phyloP scores from a whole-genome alignment of 2,888 invertebrate genomes.

The Oxytorus armatus region DNA sequence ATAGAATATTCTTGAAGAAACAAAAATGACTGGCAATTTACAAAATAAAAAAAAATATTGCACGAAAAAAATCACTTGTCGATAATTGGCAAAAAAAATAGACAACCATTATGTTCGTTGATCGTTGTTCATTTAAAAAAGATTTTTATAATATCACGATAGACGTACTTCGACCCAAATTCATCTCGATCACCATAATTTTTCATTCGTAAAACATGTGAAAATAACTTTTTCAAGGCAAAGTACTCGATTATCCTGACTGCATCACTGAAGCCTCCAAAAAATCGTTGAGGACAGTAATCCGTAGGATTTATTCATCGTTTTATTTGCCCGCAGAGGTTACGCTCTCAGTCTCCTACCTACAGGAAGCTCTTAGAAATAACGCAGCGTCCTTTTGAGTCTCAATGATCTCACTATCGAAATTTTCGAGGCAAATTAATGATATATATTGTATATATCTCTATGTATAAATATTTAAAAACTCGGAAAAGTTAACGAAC shows the following conservation, averaged over 20 bases:
- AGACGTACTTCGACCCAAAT: slow-evolving; percentile 21
- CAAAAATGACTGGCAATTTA: no score
- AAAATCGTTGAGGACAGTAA: slow-evolving; percentile 32
- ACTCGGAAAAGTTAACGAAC: slow-evolving; percentile 54
- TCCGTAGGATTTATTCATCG: slow-evolving; percentile 2
- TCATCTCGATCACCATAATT: slow-evolving; percentile 4
- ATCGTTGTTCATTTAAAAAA: slow-evolving; percentile 3
- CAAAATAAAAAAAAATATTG: slow-evolving; percentile 1
- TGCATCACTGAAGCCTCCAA: not conserved
- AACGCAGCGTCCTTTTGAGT: slow-evolving; percentile 61
- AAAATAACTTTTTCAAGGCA: slow-evolving; percentile 1
- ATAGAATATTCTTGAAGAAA: no score
- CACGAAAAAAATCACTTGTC: slow-evolving; percentile 13
- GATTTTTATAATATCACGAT: not conserved
- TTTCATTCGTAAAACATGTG: slow-evolving; percentile 1
- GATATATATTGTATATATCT: slow-evolving; percentile 49
- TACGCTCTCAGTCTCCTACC: slow-evolving; percentile 46
- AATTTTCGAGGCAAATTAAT: slow-evolving; percentile 60
- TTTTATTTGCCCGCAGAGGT: slow-evolving; percentile 35
- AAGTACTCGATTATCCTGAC: slow-evolving; percentile 6
- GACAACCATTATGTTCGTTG: not conserved
- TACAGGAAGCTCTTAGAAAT: slow-evolving; percentile 63
- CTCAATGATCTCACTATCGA: slow-evolving; percentile 58
- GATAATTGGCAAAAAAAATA: slow-evolving; percentile 14
- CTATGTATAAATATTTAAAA: slow-evolving; percentile 51